A percentile compares a stretch with the other conserved stretches of the same genome.
Evolutionary conservation across 2,888 invertebrate species (phyloP).

Genomic region (Stenurella melanura): DNA sequence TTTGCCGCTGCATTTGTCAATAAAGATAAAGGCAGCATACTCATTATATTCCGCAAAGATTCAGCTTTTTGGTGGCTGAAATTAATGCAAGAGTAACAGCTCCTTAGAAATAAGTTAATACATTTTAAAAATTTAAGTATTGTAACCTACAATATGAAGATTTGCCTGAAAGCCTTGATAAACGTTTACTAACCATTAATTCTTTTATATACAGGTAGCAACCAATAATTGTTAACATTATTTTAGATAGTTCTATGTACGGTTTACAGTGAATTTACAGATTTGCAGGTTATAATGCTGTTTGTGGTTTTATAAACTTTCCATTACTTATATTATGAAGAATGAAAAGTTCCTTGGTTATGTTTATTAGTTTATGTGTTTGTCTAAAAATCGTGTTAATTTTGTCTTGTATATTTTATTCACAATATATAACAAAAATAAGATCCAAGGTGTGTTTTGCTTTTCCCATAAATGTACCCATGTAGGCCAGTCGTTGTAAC

Average conservation of each 20-base stretch:
- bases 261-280: background rate
- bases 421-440: background rate
- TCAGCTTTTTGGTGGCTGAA: background rate
- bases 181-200: background rate
- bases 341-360: background rate
- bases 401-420: background rate
- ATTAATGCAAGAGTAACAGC: background rate
- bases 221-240: background rate
- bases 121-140: background rate
- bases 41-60: background rate
- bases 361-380: background rate
- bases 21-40: too few species aligned
- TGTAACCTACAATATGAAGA: background rate
- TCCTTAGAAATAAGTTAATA: background rate
- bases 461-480: background rate
- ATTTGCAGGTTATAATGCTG: background rate
- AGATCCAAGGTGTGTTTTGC: background rate
- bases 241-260: background rate
- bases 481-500: too few species aligned
- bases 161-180: background rate
- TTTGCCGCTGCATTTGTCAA: too few species aligned
- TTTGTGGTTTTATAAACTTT: background rate
- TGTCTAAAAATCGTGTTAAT: background rate
- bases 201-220: background rate
- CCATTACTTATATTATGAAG: background rate